These are phyloP conservation scores for Mythimna lalbum DNA, from an alignment of 2,888 invertebrate species.

Conservation along the genomic window DNA sequence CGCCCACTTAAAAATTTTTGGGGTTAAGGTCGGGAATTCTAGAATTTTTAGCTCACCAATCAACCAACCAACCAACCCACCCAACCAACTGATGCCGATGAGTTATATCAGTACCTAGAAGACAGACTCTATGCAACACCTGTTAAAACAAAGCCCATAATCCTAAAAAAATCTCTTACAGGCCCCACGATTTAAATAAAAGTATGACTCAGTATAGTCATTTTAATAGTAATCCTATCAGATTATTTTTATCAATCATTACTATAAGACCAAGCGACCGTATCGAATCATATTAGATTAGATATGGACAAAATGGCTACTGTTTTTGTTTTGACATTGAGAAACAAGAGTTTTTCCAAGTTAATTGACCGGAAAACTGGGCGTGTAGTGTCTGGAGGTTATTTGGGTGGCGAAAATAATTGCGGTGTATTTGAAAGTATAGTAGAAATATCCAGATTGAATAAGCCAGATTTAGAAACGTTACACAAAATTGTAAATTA, in stretches of 20 bases:
- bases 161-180: background rate
- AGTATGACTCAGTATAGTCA: constrained; percentile 21
- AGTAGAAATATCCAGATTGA: background rate
- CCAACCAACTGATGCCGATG: too few relatives aligned
- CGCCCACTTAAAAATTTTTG: too few relatives aligned
- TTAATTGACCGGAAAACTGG: constrained; percentile 48
- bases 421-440: background rate
- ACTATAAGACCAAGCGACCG: constrained; percentile 15
- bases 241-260: constrained; percentile 44
- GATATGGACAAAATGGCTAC: constrained; percentile 25
- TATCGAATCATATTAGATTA: constrained; percentile 38
- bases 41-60: too few relatives aligned
- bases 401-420: constrained; percentile 10
- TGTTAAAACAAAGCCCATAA: background rate
- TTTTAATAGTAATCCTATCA: constrained; percentile 27
- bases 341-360: constrained; percentile 26
- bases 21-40: too few relatives aligned
- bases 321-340: constrained; percentile 50
- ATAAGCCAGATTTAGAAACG: background rate
- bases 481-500: too few relatives aligned
- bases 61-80: too few relatives aligned
- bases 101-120: too few relatives aligned
- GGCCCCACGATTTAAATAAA: background rate
- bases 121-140: too few relatives aligned
- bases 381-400: constrained; percentile 26